Evolutionary conservation across 2,888 invertebrate genomes (phyloP).

Genomic region (Tenthredo livida): DNA sequence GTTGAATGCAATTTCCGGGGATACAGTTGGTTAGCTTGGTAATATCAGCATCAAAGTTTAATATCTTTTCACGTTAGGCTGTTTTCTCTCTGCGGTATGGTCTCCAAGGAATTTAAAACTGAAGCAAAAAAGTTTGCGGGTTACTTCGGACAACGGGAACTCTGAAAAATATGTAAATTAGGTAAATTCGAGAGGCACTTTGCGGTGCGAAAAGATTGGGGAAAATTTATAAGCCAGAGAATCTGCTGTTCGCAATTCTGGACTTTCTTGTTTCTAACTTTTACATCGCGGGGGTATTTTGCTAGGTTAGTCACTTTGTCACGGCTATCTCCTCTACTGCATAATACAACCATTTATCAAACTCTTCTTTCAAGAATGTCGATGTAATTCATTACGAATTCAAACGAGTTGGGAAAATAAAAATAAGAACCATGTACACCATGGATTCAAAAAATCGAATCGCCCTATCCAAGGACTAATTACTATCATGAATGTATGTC

Average conservation of each 20-base stretch:
- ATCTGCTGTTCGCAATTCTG: not conserved
- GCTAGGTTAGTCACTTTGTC: conserved; percentile 4
- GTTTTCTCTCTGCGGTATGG: not conserved
- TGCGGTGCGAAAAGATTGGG: conserved; percentile 37
- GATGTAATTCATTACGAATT: not conserved
- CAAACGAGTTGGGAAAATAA: not conserved
- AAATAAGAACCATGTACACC: not conserved
- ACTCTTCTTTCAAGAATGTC: not conserved
- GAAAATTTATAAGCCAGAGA: conserved; percentile 31
- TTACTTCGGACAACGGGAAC: conserved; percentile 1
- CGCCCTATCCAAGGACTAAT: not conserved
- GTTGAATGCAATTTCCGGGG: not conserved
- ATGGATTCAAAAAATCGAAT: not conserved
- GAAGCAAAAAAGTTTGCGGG: conserved; percentile 34
- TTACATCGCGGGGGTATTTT: not conserved
- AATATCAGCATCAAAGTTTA: not conserved
- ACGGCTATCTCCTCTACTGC: not conserved
- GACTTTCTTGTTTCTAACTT: not conserved
- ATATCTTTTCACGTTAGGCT: not conserved
- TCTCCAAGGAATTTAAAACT: not conserved
- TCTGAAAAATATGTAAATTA: conserved; percentile 32
- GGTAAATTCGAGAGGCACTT: conserved; percentile 41
- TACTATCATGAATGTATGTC: not conserved
- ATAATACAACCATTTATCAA: conserved; percentile 11
- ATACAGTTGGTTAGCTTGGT: not conserved